Evolutionary conservation across 2,888 invertebrate species (phyloP).

Genomic region (Spilarctia lutea): DNA sequence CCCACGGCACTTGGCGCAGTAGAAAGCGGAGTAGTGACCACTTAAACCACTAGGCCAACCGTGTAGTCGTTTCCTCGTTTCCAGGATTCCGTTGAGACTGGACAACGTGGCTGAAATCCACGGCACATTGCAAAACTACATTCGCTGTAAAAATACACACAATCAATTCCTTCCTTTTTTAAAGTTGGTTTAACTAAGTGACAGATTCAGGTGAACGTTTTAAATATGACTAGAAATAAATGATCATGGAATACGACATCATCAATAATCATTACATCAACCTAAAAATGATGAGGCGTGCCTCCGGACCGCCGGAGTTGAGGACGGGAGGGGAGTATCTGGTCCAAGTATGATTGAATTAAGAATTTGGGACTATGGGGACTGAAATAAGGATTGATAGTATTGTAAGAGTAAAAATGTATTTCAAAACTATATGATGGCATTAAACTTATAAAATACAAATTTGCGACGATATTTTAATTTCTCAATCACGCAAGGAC

Average conservation of each 20-base stretch:
- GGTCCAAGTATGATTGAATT: conserved; percentile 16
- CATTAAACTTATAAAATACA: too few species aligned
- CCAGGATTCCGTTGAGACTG: too few species aligned
- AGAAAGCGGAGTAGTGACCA: too few species aligned
- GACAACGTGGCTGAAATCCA: too few species aligned
- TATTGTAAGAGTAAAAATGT: background rate
- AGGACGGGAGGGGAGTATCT: conserved; percentile 4
- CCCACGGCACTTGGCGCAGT: too few species aligned
- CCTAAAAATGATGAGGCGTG: background rate
- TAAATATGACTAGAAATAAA: conserved; percentile 6
- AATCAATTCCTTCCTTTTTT: background rate
- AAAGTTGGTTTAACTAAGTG: background rate
- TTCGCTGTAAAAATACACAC: background rate
- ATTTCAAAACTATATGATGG: background rate
- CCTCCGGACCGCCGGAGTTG: background rate
- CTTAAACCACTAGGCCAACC: too few species aligned
- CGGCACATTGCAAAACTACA: too few species aligned
- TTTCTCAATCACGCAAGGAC: too few species aligned
- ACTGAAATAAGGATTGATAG: background rate
- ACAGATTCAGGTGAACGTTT: background rate
- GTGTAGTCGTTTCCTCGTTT: too few species aligned
- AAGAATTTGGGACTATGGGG: conserved; percentile 8
- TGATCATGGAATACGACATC: background rate
- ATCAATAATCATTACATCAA: conserved; percentile 5
- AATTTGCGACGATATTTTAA: too few species aligned